Evolutionary conservation across 2,113 vertebrate species (phyloP), one percentile per base, ranked within the genome.

Genomic region (Scortum barcoo): DNA sequence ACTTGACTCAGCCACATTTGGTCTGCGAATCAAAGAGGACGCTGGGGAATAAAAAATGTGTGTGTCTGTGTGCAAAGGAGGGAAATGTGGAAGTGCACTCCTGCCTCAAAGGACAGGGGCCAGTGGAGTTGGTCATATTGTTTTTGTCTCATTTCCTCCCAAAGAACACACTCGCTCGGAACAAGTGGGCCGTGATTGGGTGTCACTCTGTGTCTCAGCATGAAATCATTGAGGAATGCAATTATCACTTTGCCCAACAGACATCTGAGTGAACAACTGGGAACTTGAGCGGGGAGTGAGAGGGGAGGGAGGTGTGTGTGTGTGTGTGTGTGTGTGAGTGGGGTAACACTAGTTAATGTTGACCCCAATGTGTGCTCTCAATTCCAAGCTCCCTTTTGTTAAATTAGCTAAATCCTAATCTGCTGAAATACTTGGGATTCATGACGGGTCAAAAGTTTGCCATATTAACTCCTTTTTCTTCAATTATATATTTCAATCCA

Each of bases 161-260:
- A 88, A 91, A 87, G 85, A 92, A 92, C 88, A 90, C 78, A 72
- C 86, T 88, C 79, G 67, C 80, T 74, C 76, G 86, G 83, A 86
- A 84, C 84, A 91, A 92, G 82, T 86, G 83, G 83, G 85, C 71
- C 65, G 73, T 61, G 84, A 90, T 91, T 90, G 80, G n/a, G 76
- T 88, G 82, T 93, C 87, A 72, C 76, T 84, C 80, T 88, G 84
- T 82, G 83, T 86, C 92, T 76, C 90, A 88, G 92, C 91, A 83
- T 93, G 93, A 91, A 92, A 88, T 90, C 91, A 79, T 86, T 57
- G 77, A 88, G 90, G 93, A 93, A 94, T 94, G 91, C 91, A 94
- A 94, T 94, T 94, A 94, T 93, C 93, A 93, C 92, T 92, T 92
- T 3, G 69, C 76, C 67, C 80, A 88, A 92, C 86, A 89, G 86